Base-by-base conservation (phyloP, 2,888 invertebrate genomes). In the Stomorhina lunata region DNA sequence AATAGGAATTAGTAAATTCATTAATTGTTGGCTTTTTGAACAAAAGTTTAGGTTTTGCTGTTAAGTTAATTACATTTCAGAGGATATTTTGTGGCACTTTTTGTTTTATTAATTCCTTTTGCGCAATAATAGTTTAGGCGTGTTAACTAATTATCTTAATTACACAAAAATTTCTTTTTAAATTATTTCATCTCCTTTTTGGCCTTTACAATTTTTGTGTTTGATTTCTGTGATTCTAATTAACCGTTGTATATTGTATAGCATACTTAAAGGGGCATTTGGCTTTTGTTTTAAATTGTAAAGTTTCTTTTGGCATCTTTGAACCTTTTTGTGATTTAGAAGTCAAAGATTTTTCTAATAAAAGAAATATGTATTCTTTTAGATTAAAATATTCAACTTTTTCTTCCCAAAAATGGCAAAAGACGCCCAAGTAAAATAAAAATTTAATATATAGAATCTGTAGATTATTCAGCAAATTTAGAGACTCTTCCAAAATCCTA, bases 81-180 rank as follows among this genome's bases (percentile, higher is more conserved):
- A 27, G 50, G 15, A 53, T 7, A 53, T 53, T 53, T 53, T 53
- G 15, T 7, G 7, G 6, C n/a, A 2, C 1, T 22, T 12, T 25
- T n/a, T 27, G 6, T 27, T 7, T 53, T 15, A 2, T n/a, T 6
- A 5, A n/a, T n/a, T 53, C 9, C 22, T 20, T 45, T 20, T 15
- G 43, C 2, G 45, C 50, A 50, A 50, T 53, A n/a, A n/a, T 53
- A 12, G 12, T 22, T n/a, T 57, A 34, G 34, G 57, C 34, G 34
- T 57, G 57, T 34, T 20, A 57, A 57, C 57, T 57, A 57, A 57
- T 57, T 57, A 57, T 34, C 57, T 22, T 7, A 57, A 57, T 29
- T 32, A 32, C 32, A 34, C 20, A 32, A 17, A 6, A 2, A 17
- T n/a, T n/a, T n/a, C n/a, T n/a, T n/a, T n/a, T n/a, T n/a, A n/a